A percentile compares a stretch with the other conserved stretches of the same genome.
Conservation (phyloP, 2,888 invertebrate genomes). For the Pandemis heparana region DNA sequence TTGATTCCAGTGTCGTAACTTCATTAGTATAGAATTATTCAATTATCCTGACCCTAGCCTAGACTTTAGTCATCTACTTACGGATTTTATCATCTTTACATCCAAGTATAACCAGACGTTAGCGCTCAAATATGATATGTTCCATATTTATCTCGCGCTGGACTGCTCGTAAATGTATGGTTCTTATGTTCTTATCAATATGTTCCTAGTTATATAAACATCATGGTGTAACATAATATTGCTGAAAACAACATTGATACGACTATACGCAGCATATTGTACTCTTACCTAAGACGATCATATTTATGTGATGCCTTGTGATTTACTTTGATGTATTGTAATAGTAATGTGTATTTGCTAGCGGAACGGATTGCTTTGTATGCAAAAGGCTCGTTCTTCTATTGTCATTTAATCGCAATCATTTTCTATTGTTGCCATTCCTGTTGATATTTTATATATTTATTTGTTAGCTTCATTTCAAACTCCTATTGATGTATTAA, state of each 20-base stretch:
- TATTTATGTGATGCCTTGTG: not conserved
- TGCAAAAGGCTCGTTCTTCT: conserved; percentile 14
- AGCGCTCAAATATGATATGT: not conserved
- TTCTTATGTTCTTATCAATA: not conserved
- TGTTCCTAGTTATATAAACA: not conserved
- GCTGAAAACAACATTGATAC: conserved; percentile 2
- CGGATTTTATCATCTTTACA: conserved; percentile 1
- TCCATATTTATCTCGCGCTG: not conserved
- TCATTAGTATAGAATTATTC: conserved; percentile 6
- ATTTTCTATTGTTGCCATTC: conserved; percentile 12
- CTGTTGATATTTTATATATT: not conserved
- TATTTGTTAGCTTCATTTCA: not conserved
- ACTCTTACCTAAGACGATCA: not conserved
- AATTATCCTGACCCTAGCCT: conserved; percentile 26
- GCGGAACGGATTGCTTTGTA: conserved; percentile 24
- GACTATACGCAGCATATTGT: not conserved
- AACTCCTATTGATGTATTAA: not conserved
- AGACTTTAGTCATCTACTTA: conserved; percentile 20
- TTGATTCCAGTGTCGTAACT: conserved; percentile 24
- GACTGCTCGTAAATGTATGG: not conserved
- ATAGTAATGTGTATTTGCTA: conserved; percentile 4
- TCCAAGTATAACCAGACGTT: not conserved
- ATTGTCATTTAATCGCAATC: conserved; percentile 27
- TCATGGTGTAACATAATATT: conserved; percentile 3
- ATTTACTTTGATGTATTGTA: conserved; percentile 8